Evolutionary conservation across 2,888 invertebrate genomes (phyloP).

Genomic region (Gymnoscelis rufifasciata): DNA sequence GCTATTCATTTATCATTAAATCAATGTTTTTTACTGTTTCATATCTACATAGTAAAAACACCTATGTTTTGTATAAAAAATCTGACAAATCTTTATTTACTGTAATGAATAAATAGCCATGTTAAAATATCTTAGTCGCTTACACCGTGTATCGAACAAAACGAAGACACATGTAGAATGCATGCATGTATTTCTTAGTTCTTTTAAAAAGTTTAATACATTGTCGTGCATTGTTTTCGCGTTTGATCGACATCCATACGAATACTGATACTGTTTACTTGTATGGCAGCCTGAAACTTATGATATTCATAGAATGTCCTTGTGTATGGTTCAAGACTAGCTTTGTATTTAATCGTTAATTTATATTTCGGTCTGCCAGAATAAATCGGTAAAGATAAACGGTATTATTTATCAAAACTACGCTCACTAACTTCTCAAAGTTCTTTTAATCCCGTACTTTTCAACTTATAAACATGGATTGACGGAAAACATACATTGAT

Average conservation of each 20-base stretch:
- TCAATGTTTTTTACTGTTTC: slow-evolving; percentile 11
- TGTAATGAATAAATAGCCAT: slow-evolving; percentile 21
- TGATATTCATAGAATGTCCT: slow-evolving; percentile 1
- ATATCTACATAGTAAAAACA: slow-evolving; percentile 11
- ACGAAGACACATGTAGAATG: slow-evolving; percentile 15
- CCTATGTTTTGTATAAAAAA: slow-evolving; percentile 8
- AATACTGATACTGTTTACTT: slow-evolving; percentile 8
- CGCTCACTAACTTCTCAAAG: slow-evolving; percentile 7
- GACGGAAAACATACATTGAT: slow-evolving; percentile 25
- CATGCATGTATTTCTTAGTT: slow-evolving; percentile 11
- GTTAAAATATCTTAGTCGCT: slow-evolving; percentile 12
- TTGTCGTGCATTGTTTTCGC: slow-evolving; percentile 18
- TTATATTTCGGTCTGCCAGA: slow-evolving; percentile 14
- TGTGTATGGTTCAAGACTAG: slow-evolving; percentile 6
- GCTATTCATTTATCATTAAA: slow-evolving; percentile 22
- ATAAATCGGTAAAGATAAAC: slow-evolving; percentile 8
- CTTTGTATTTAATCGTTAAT: slow-evolving; percentile 1
- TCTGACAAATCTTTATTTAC: slow-evolving; percentile 7
- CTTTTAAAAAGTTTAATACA: slow-evolving; percentile 4
- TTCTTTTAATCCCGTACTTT: slow-evolving; percentile 11
- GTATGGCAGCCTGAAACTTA: slow-evolving; percentile 15
- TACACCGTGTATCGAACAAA: slow-evolving; percentile 16
- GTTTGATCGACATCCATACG: slow-evolving; percentile 13
- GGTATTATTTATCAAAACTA: slow-evolving; percentile 8
- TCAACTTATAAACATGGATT: slow-evolving; percentile 35